phyloP scores from a whole-genome alignment of 1,140 invertebrate species.

The Euwallacea similis region DNA sequence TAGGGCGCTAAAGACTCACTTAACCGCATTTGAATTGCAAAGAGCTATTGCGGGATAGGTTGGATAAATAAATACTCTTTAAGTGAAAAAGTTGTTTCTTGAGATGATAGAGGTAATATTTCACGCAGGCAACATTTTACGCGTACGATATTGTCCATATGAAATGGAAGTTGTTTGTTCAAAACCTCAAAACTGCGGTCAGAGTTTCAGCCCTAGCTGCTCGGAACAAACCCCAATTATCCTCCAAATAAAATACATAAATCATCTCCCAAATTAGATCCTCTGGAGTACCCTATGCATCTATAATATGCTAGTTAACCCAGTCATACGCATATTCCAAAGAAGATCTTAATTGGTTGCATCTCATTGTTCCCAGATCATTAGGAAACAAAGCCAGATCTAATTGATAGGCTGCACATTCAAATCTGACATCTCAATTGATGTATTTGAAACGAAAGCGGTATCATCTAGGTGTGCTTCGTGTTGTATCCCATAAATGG shows the following conservation, averaged over 20 bases:
- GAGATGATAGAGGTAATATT: slow-evolving; percentile 25
- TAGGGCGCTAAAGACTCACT: slow-evolving; percentile 22
- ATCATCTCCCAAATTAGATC: too few relatives aligned
- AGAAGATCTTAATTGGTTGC: background rate
- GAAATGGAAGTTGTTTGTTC: too few relatives aligned
- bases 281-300: too few relatives aligned
- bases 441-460: slow-evolving; percentile 18
- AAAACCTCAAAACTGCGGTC: too few relatives aligned
- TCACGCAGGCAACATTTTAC: background rate
- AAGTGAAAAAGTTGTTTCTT: slow-evolving; percentile 12
- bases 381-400: slow-evolving; percentile 18
- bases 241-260: too few relatives aligned
- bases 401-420: slow-evolving; percentile 30
- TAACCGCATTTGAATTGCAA: slow-evolving; percentile 30
- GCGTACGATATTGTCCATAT: too few relatives aligned
- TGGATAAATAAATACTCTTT: slow-evolving; percentile 27
- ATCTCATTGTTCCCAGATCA: slow-evolving; percentile 27
- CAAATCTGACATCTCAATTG: slow-evolving; percentile 31
- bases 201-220: too few relatives aligned
- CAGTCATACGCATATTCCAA: too few relatives aligned
- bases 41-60: slow-evolving; percentile 18
- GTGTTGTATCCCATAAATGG: slow-evolving; percentile 28
- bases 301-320: too few relatives aligned
- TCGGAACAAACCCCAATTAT: background rate
- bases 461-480: slow-evolving; percentile 26